These are phyloP conservation scores for Percopsis transmontana DNA, from an alignment of 2,113 vertebrate species.

Conservation along the genomic window DNA sequence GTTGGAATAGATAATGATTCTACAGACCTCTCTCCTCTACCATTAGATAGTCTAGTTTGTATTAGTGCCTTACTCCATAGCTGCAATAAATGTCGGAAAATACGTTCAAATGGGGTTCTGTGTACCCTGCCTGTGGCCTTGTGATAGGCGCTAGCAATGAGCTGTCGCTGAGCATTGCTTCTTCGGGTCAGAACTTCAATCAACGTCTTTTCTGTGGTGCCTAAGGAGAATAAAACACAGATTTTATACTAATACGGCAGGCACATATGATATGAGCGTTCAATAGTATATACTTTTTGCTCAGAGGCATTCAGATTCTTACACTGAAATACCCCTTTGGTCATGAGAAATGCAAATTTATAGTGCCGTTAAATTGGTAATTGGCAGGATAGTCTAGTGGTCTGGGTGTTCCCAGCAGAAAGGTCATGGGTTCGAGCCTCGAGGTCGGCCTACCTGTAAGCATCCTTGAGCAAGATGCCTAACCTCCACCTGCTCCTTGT, in stretches of 20 bases:
- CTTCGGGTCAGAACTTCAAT: constrained; percentile 83
- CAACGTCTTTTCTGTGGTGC: constrained; percentile 82
- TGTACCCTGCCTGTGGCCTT: constrained; percentile 79
- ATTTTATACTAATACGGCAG: not conserved
- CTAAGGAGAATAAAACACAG: constrained; percentile 57
- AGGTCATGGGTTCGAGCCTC: too few species aligned
- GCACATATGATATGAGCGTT: not conserved
- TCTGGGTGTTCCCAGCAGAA: too few species aligned
- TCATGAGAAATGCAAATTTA: too few species aligned
- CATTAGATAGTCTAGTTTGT: not conserved
- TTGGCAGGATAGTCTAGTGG: too few species aligned
- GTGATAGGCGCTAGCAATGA: constrained; percentile 79
- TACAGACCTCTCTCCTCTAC: not conserved
- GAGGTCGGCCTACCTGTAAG: too few species aligned
- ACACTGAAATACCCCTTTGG: too few species aligned
- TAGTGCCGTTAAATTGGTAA: too few species aligned
- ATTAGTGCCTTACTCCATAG: constrained; percentile 66
- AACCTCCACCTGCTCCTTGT: too few species aligned
- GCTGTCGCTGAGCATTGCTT: constrained; percentile 82
- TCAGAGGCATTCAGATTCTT: too few species aligned
- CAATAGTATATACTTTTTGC: not conserved
- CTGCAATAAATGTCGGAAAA: constrained; percentile 65
- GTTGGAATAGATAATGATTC: not conserved
- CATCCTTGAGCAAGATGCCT: too few species aligned
- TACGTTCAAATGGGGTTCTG: not conserved